Evolutionary conservation across 1,140 invertebrate genomes (phyloP).

Genomic region (Lycorma delicatula): DNA sequence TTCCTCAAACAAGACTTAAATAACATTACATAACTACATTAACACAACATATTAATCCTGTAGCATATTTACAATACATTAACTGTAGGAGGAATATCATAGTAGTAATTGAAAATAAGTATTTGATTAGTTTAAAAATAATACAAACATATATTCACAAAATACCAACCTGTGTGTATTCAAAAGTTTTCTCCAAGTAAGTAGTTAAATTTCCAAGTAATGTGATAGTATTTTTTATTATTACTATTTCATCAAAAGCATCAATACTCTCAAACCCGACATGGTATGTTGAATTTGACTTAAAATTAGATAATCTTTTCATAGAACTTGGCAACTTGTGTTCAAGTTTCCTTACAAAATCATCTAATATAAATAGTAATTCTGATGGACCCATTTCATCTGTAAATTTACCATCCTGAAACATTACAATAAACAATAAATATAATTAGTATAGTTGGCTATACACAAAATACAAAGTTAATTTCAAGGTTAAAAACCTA

Average conservation of each 20-base stretch:
- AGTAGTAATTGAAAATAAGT: too few species aligned
- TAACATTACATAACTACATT: too few species aligned
- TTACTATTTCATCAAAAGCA: constrained; percentile 15
- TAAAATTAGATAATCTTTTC: constrained; percentile 19
- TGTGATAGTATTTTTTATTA: constrained; percentile 27
- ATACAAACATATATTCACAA: constrained; percentile 1
- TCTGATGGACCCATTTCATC: constrained; percentile 37
- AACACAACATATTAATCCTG: too few species aligned
- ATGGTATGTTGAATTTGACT: constrained; percentile 12
- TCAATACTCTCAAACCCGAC: constrained; percentile 24
- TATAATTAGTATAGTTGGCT: too few species aligned
- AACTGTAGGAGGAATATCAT: too few species aligned
- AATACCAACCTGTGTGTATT: constrained; percentile 30
- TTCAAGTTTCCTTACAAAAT: constrained; percentile 39
- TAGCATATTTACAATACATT: too few species aligned
- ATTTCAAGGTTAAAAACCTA: too few species aligned
- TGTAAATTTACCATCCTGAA: constrained; percentile 26
- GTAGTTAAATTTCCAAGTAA: constrained; percentile 27
- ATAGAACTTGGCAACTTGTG: constrained; percentile 24
- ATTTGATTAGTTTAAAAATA: too few species aligned
- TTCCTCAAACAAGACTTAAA: too few species aligned
- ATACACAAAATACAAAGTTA: neutral
- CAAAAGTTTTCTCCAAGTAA: constrained; percentile 29
- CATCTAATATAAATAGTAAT: constrained; percentile 41
- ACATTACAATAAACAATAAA: neutral